A percentile compares a stretch with the other conserved stretches of the same genome.
Evolutionary conservation across 2,113 vertebrate genomes (phyloP).

Genomic region (Otus sunia): DNA sequence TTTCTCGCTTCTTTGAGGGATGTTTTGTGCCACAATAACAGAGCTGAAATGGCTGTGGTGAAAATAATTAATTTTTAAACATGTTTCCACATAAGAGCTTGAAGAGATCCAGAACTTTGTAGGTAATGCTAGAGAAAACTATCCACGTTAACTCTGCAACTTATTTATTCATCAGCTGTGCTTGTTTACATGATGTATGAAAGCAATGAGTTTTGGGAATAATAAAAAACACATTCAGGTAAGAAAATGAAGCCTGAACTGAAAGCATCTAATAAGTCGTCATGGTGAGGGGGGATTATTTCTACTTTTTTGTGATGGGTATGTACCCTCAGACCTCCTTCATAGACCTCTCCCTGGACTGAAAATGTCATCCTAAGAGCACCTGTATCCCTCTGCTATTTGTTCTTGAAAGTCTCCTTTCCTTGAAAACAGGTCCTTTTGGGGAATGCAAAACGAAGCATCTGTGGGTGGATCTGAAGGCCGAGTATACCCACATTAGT

Average conservation of each 20-base stretch:
- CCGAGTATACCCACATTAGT: fast-evolving
- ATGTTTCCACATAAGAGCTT: not conserved
- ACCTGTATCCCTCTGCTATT: not conserved
- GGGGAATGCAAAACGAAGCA: not conserved
- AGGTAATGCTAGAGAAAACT: not conserved
- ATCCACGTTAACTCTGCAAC: not conserved
- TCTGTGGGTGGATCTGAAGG: not conserved
- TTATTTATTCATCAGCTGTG: not conserved
- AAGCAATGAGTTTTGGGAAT: not conserved
- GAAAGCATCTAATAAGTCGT: not conserved
- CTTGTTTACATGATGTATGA: not conserved
- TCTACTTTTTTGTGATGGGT: not conserved
- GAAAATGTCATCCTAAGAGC: not conserved
- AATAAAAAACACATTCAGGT: not conserved
- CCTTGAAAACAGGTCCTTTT: not conserved
- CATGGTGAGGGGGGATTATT: not conserved
- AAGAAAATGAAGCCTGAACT: not conserved
- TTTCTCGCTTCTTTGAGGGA: not conserved
- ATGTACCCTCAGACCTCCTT: not conserved
- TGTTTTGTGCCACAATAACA: not conserved
- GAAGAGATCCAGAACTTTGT: not conserved
- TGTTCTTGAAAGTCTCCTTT: not conserved
- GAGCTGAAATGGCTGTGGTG: not conserved
- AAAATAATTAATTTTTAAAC: not conserved
- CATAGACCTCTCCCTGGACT: not conserved